A percentile compares a stretch with the other conserved stretches of the same genome.
These are phyloP conservation scores for Falco naumanni DNA, from an alignment of 2,797 vertebrate genomes.

Conservation along the genomic window DNA sequence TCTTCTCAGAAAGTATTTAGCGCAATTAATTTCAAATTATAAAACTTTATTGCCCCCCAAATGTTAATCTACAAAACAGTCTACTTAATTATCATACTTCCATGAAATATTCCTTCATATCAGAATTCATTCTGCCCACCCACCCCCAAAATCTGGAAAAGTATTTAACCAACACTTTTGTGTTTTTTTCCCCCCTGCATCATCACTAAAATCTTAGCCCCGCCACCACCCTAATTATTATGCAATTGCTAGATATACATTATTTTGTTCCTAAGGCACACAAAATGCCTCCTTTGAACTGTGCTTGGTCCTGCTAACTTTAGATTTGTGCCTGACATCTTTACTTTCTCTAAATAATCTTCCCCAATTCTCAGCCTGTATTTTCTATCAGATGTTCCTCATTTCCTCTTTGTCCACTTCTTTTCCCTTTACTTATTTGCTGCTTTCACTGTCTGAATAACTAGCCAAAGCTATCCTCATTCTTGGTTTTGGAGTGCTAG, in stretches of 20 bases:
- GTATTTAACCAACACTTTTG: background rate
- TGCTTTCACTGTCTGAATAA: background rate
- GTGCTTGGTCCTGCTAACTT: background rate
- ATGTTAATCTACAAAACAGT: background rate
- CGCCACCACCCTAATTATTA: background rate
- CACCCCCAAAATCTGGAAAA: background rate
- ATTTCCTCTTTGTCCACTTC: conserved; percentile 22
- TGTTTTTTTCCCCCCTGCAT: background rate
- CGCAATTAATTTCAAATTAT: background rate
- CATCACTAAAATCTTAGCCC: background rate
- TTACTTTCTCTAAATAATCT: conserved; percentile 8
- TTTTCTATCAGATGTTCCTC: background rate
- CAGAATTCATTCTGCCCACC: background rate
- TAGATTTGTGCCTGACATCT: background rate
- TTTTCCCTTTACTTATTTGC: background rate
- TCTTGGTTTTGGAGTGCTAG: background rate
- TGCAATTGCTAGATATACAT: background rate
- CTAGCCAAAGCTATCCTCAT: background rate
- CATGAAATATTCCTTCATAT: background rate
- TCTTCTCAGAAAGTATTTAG: background rate
- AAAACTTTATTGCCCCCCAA: background rate
- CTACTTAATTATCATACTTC: background rate
- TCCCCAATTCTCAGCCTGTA: background rate
- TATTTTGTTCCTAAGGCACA: background rate
- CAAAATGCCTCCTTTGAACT: background rate